phyloP scores from a whole-genome alignment of 2,113 vertebrate genomes.

The Oreochromis niloticus region DNA sequence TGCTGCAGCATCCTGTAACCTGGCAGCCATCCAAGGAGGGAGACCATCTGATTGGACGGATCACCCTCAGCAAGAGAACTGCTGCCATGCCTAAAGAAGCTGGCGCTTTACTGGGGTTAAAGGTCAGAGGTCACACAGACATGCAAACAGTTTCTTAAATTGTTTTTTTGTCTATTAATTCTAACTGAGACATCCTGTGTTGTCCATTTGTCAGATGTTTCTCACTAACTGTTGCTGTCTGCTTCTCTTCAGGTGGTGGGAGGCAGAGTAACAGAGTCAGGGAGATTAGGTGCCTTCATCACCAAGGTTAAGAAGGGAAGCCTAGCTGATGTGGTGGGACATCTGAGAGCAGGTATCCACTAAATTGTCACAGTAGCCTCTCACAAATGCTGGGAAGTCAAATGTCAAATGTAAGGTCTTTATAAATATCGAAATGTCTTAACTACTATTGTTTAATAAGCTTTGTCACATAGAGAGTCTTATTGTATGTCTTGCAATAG shows the following conservation, averaged over 20 bases:
- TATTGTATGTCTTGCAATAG: neutral
- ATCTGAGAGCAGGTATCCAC: constrained; percentile 89
- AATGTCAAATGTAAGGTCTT: neutral
- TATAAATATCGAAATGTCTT: neutral
- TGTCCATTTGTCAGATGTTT: neutral
- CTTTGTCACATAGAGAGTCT: neutral
- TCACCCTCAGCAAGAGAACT: constrained; percentile 95
- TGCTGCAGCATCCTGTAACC: constrained; percentile 89
- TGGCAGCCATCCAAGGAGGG: constrained; percentile 99
- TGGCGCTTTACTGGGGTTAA: constrained; percentile 91
- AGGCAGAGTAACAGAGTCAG: constrained; percentile 94
- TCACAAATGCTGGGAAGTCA: neutral
- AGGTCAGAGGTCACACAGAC: constrained; percentile 67
- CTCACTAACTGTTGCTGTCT: constrained; percentile 50
- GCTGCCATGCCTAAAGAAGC: constrained; percentile 95
- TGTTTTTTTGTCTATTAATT: neutral
- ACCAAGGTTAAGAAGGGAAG: constrained; percentile 99
- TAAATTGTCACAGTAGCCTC: neutral
- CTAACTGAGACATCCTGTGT: neutral
- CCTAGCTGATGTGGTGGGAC: constrained; percentile 94
- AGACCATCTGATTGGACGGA: constrained; percentile 93
- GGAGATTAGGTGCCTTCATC: constrained; percentile 98
- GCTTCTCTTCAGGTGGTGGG: constrained; percentile 83
- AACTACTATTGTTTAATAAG: neutral
- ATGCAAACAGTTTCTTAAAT: neutral